Evolutionary conservation across 2,797 vertebrate genomes (phyloP).

Genomic region (Amblyraja radiata): DNA sequence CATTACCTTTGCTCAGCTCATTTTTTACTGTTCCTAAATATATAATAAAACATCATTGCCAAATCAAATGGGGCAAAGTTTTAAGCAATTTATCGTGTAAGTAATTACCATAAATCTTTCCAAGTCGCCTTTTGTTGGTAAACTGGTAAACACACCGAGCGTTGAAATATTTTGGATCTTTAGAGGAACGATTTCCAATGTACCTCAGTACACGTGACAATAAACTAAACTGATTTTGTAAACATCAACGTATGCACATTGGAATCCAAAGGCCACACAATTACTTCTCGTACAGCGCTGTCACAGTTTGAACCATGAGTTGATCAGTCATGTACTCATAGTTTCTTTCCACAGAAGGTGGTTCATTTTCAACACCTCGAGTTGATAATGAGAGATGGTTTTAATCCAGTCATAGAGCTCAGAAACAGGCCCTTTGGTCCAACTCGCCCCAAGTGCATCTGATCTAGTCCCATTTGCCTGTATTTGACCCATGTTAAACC

Average conservation of each 20-base stretch:
- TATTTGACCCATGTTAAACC: no score
- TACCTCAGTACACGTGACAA: no score
- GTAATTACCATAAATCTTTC: background rate
- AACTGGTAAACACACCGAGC: no score
- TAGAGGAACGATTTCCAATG: background rate
- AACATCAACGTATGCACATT: background rate
- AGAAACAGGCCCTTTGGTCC: no score
- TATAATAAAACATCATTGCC: background rate
- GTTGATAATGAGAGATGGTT: no score
- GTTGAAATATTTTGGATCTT: background rate
- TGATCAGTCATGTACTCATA: background rate
- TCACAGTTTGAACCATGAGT: background rate
- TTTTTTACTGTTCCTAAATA: constrained; percentile 1
- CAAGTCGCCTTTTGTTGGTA: background rate
- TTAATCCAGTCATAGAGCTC: no score
- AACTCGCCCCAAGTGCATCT: no score
- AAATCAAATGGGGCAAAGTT: background rate
- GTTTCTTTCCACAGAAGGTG: background rate
- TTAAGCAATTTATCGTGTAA: background rate
- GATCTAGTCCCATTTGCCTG: no score
- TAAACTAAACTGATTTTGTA: no score
- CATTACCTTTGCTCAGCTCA: background rate
- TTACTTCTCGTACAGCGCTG: background rate
- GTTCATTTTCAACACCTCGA: no score
- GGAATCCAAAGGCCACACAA: background rate